Percentiles rank a stretch among this genome's conserved stretches.
phyloP scores from a whole-genome alignment of 2,888 invertebrate species.

The Galerucella pusilla region DNA sequence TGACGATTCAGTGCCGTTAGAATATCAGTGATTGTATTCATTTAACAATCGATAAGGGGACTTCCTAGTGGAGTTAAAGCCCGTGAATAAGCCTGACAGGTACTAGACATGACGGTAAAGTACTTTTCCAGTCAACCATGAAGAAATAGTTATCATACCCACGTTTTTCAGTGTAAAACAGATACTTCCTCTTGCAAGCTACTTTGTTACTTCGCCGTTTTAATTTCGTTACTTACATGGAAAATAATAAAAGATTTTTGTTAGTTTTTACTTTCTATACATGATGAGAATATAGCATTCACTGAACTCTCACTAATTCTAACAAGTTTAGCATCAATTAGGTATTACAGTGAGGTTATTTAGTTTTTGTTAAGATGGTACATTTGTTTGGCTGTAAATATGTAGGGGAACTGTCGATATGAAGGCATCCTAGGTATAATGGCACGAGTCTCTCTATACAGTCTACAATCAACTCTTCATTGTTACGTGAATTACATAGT shows the following conservation, averaged over 20 bases:
- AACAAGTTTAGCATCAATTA: no score
- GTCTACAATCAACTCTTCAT: no score
- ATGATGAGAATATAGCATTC: neutral
- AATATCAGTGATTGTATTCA: constrained; percentile 10
- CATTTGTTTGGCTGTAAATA: no score
- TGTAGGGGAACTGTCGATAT: no score
- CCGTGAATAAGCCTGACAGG: neutral
- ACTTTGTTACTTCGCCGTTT: neutral
- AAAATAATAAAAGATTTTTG: neutral
- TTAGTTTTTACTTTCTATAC: neutral
- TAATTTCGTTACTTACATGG: neutral
- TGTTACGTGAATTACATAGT: no score
- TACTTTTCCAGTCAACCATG: constrained; percentile 16
- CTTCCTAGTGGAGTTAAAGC: constrained; percentile 8
- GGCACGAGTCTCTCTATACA: no score
- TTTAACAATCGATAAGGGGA: constrained; percentile 8
- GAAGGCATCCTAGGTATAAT: no score
- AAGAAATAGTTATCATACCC: constrained; percentile 26
- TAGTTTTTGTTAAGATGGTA: no score
- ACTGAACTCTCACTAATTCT: no score
- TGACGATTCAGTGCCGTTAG: constrained; percentile 11
- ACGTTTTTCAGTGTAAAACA: constrained; percentile 17
- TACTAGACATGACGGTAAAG: constrained; percentile 17
- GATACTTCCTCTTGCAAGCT: constrained; percentile 17
- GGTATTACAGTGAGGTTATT: no score